Percentiles rank a stretch among this genome's conserved stretches.
phyloP scores from a whole-genome alignment of 1,140 invertebrate genomes.

The Apis dorsata region DNA sequence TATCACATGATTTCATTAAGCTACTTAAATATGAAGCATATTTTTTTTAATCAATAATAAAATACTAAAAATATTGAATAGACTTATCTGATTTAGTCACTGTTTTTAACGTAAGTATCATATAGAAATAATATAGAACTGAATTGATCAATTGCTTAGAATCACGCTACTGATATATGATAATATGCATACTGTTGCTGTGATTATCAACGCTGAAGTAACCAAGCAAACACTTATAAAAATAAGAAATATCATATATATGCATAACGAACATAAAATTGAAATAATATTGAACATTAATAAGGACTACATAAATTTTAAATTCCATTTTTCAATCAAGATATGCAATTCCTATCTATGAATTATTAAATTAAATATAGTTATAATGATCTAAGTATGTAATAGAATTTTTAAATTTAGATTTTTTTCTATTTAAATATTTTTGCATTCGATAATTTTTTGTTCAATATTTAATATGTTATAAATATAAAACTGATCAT shows the following conservation, averaged over 20 bases:
- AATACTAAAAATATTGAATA: neutral
- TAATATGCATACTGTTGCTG: conserved; percentile 6
- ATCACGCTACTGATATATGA: conserved; percentile 7
- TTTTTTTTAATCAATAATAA: neutral
- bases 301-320: no score
- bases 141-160: neutral
- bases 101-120: neutral
- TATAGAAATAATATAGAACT: neutral
- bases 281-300: no score
- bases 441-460: neutral
- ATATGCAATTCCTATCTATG: no score
- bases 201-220: neutral
- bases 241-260: neutral
- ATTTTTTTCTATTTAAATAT: neutral
- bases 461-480: neutral
- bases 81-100: neutral
- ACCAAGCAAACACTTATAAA: neutral
- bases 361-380: no score
- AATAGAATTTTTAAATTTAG: no score
- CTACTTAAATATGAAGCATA: neutral
- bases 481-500: neutral
- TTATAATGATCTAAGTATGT: no score
- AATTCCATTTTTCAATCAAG: no score
- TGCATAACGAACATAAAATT: no score
- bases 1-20: neutral